phyloP scores from a whole-genome alignment of 2,888 invertebrate species.

The Drosophila kambysellisi region DNA sequence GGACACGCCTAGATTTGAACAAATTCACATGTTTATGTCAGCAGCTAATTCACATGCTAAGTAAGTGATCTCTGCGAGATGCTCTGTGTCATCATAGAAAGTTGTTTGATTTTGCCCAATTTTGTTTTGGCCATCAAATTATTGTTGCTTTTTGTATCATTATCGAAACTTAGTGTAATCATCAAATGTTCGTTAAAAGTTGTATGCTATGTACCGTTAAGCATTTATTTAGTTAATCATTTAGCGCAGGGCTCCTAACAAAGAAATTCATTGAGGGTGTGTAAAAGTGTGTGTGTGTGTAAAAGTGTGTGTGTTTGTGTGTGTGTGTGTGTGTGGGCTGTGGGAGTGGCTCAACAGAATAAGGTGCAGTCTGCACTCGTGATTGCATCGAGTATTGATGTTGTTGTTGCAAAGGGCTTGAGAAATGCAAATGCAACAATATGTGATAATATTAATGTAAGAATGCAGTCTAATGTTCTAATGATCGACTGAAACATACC shows the following conservation, averaged over 20 bases:
- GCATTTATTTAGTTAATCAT: slow-evolving; percentile 63
- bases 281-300: slow-evolving; percentile 4
- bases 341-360: slow-evolving; percentile 20
- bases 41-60: slow-evolving; percentile 30
- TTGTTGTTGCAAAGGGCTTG: slow-evolving; percentile 6
- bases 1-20: slow-evolving; percentile 49
- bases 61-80: slow-evolving; percentile 29
- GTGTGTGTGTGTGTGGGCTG: slow-evolving; percentile 16
- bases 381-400: slow-evolving; percentile 11
- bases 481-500: not conserved
- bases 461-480: not conserved
- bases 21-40: not conserved
- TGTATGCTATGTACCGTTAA: slow-evolving; percentile 19
- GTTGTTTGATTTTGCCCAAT: slow-evolving; percentile 41
- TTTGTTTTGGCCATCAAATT: slow-evolving; percentile 32
- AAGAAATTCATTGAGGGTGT: slow-evolving; percentile 34
- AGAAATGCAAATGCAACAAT: slow-evolving; percentile 21
- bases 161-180: slow-evolving; percentile 21
- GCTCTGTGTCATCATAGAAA: slow-evolving; percentile 66
- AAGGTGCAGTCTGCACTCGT: slow-evolving; percentile 33
- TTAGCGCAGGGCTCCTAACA: slow-evolving; percentile 42
- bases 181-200: slow-evolving; percentile 37
- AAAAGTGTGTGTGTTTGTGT: slow-evolving; percentile 19
- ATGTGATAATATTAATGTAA: not conserved
- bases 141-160: slow-evolving; percentile 19